Conservation (phyloP, 23 tunicate species). For the Styela clava region DNA sequence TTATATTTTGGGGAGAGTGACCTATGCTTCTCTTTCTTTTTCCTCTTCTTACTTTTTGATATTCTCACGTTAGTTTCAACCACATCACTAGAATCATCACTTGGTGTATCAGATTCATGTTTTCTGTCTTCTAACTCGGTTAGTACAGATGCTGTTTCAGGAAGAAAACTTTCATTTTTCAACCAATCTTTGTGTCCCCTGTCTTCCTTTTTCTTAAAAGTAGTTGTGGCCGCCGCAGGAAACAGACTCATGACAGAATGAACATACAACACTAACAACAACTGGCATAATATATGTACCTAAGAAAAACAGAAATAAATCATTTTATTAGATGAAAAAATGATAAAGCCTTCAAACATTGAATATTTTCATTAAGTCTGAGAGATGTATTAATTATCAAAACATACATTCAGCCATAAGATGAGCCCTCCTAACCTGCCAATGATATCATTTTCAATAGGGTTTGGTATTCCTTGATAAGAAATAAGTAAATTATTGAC, state of each 20-base stretch:
- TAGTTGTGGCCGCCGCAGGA: conserved; percentile 1
- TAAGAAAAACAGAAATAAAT: too few species aligned
- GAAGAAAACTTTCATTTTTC: conserved; percentile 6
- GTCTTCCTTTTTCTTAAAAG: neutral
- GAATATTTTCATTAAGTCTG: too few species aligned
- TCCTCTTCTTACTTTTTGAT: neutral
- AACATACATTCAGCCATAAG: too few species aligned
- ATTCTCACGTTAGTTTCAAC: neutral
- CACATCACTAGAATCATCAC: neutral
- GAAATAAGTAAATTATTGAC: too few species aligned
- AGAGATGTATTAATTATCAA: too few species aligned
- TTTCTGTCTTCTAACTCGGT: neutral
- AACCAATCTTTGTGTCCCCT: neutral
- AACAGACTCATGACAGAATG: conserved; percentile 11
- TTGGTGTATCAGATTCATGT: neutral
- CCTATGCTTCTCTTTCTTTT: neutral
- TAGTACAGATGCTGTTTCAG: neutral
- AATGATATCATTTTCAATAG: too few species aligned
- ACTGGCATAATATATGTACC: too few species aligned
- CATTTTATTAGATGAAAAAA: too few species aligned
- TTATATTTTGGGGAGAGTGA: neutral
- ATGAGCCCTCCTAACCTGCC: too few species aligned
- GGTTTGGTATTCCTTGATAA: too few species aligned
- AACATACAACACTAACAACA: too few species aligned
- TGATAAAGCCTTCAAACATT: too few species aligned